Evolutionary conservation across 1,140 invertebrate genomes (phyloP), one percentile per base, ranked within the genome.

Genomic region (Antheraea pernyi): DNA sequence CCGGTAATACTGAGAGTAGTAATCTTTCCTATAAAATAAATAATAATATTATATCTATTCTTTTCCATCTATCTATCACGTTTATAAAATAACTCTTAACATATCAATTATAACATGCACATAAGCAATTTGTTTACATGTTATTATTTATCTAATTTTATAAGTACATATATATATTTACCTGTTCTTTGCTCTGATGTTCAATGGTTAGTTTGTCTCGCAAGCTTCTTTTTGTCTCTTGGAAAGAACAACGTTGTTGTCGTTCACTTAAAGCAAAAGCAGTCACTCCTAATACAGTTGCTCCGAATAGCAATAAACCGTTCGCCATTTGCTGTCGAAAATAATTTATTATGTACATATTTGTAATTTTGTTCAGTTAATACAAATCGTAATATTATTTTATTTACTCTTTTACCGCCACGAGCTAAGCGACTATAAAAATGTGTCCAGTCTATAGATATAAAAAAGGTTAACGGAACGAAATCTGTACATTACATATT

Each of bases 201-300:
- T 99, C 98, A 68, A 99, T 98, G 30, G 97, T 95, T 69, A 98
- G 94, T 90, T 98, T 98, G 70, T 98, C 96, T 84, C 98, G 97
- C 61, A 99, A 93, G 78, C 97, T 98, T 88, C 98, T 96, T 79
- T 98, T 96, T 0, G 97, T 98, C 91, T 98, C 97, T 46, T 98
- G 92, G 84, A 99, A 99, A 19, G 98, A 97, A 60, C 95, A 93
- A 46, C 98, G 94, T 79, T 98, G 97, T 86, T 98, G 97, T 67
- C 96, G 95, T 84, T 99, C 98, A 67, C 95, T 95, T 81, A 98
- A 94, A 46, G 96, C 95, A 88, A 96, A 98, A 22, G 95, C 96
- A 16, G 96, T 94, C 7, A 96, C 92, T 0, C 98, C 97, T 48
- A 99, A 92, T 9, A 95, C 73, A 7, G 95, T 94, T 30, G 96